A percentile compares a stretch with the other conserved stretches of the same genome.
These are phyloP conservation scores for Hemibagrus wyckioides DNA, from an alignment of 2,113 vertebrate species.

Conservation along the genomic window DNA sequence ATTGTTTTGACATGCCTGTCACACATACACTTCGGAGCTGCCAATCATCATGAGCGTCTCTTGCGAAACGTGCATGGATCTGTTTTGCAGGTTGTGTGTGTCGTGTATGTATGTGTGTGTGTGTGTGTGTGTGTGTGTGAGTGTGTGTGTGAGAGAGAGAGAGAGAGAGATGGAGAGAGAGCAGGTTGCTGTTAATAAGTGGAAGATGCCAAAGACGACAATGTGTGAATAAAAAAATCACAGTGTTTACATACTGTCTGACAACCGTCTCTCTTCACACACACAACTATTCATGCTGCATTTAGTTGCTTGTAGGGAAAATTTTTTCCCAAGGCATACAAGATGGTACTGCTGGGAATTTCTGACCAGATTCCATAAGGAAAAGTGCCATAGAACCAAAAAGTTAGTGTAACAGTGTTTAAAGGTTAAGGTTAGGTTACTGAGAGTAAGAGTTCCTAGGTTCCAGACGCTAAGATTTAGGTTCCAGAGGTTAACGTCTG, in stretches of 20 bases:
- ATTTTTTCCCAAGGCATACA: not conserved
- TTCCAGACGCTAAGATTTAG: not conserved
- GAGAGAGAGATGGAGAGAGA: slow-evolving; percentile 21
- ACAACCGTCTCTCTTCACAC: slow-evolving; percentile 4
- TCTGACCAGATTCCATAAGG: not conserved
- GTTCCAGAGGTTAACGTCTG: not conserved
- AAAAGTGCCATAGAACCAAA: not conserved
- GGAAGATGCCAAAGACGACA: slow-evolving; percentile 14
- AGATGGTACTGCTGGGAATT: not conserved
- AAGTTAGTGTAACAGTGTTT: not conserved
- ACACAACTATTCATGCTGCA: not conserved
- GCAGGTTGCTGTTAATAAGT: slow-evolving; percentile 38
- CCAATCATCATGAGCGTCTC: slow-evolving; percentile 32
- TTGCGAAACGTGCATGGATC: not conserved
- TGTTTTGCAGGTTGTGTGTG: not conserved
- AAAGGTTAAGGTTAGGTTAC: not conserved
- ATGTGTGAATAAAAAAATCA: slow-evolving; percentile 36
- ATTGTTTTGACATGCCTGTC: slow-evolving; percentile 48
- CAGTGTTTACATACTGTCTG: slow-evolving; percentile 11
- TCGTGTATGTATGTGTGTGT: not conserved
- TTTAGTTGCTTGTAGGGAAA: not conserved
- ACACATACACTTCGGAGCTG: slow-evolving; percentile 33
- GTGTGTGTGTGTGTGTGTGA: slow-evolving; percentile 26
- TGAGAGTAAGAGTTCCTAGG: not conserved
- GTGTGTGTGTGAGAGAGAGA: slow-evolving; percentile 15